Evolutionary conservation across 2,888 invertebrate species (phyloP).

Genomic region (Actias luna): DNA sequence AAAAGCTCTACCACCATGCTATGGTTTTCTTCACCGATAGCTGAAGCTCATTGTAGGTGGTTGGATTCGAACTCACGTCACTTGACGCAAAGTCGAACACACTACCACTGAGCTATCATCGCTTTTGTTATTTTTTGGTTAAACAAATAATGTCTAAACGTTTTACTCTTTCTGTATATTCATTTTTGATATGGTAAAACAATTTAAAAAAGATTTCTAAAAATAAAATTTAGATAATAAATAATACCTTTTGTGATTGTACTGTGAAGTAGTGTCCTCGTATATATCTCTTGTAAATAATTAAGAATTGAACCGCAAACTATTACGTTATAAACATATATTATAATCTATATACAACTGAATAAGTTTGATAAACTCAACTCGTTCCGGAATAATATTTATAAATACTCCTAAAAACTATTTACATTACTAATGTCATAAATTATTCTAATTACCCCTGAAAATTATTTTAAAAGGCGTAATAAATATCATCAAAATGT

Average conservation of each 20-base stretch:
- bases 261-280: neutral
- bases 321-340: neutral
- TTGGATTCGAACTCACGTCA: too few relatives aligned
- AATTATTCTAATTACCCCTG: conserved; percentile 38
- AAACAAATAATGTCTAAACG: too few relatives aligned
- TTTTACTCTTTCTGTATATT: too few relatives aligned
- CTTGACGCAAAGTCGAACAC: too few relatives aligned
- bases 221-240: neutral
- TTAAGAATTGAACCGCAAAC: neutral
- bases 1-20: too few relatives aligned
- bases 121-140: too few relatives aligned
- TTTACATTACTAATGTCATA: conserved; percentile 30
- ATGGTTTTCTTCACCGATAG: too few relatives aligned
- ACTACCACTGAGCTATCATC: neutral
- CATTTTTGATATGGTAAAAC: neutral
- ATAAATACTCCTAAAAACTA: conserved; percentile 28
- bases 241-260: neutral
- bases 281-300: neutral
- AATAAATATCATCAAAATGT: conserved; percentile 43
- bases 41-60: too few relatives aligned
- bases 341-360: neutral
- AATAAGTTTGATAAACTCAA: neutral
- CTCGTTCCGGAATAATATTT: conserved; percentile 16
- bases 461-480: conserved; percentile 42
- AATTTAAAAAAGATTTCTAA: neutral